These are phyloP conservation scores for Enchytraeus crypticus DNA, from an alignment of 2,888 invertebrate genomes.

Conservation along the genomic window DNA sequence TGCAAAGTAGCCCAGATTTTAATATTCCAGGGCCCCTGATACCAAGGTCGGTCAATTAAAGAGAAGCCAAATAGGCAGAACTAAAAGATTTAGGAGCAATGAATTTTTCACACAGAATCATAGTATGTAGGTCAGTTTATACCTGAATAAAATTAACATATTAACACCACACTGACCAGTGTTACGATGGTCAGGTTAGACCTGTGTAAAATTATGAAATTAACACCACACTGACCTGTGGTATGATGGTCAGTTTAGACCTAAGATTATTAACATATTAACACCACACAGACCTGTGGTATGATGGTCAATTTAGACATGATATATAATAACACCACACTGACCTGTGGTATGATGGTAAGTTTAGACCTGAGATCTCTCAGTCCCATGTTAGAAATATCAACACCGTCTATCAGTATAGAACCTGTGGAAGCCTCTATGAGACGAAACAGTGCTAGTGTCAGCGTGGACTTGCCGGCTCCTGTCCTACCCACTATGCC, in stretches of 20 bases:
- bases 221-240: constrained; percentile 7
- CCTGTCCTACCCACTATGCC: constrained; percentile 21
- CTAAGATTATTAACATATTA: no score
- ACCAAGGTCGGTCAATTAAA: no score
- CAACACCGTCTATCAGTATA: constrained; percentile 13
- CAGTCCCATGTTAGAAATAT: constrained; percentile 16
- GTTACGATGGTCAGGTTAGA: background rate
- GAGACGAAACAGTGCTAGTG: constrained; percentile 15
- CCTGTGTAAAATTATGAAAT: background rate
- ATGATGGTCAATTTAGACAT: background rate
- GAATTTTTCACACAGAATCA: no score
- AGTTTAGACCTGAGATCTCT: constrained; percentile 18
- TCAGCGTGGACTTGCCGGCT: constrained; percentile 19
- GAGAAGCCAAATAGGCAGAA: no score
- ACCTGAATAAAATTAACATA: no score
- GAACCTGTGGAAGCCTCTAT: constrained; percentile 14
- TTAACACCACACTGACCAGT: no score
- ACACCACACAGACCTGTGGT: no score
- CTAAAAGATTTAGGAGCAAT: no score
- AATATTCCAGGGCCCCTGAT: no score
- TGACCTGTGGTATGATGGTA: constrained; percentile 22
- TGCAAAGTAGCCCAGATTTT: no score
- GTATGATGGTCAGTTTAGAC: no score
- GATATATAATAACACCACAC: background rate
- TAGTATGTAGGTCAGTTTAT: no score